Base-by-base conservation (phyloP, 2,888 invertebrate genomes). In the Isoperla grammatica region DNA sequence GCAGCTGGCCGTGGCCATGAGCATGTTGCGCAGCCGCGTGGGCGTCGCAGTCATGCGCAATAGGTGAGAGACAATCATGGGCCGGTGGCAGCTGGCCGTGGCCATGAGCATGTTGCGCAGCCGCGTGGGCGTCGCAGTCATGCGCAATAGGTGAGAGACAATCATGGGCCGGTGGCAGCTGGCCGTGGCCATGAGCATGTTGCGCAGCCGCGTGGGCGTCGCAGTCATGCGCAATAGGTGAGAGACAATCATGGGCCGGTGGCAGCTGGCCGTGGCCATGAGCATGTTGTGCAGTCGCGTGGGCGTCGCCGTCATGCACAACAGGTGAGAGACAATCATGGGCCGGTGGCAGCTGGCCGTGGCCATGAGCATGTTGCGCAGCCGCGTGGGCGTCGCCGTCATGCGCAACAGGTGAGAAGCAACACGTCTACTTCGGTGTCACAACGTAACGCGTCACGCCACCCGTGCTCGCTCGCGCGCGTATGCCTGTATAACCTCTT, bases 101-200 rank as follows among this genome's bases (percentile, higher is more conserved):
- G 85, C 88, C 6, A 92, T 93, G 91, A 86, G 86, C 8, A 91
- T 90, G 78, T 79, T 90, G 62, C 79, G 93, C 59, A 89, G 89
- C 61, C 76, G 91, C 50, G 87, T 93, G 2, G 92, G 93, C 0
- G 91, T 92, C 0, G 88, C 91, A 17, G 91, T 92, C 0, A 79
- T 91, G 68, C 81, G 86, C 68, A 87, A 89, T 68, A 82, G 84
- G 42, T n/a, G n/a, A n/a, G 88, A 92, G 75, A 90, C 91, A 0
- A 75, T 79, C 55, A 68, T 75, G 48, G 78, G 84, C 46, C 76
- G 82, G 62, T 93, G 92, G 92, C 79, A 82, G 68, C 80, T 87
- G 72, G 87, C 82, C 0, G 87, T 89, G 69, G 85, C 88, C 6
- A 92, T 93, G 91, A 86, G 86, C 8, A 91, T 90, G 78, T 79